Percentiles rank a stretch among this genome's conserved stretches.
These are phyloP conservation scores for Hephaestus fuliginosus DNA, from an alignment of 2,797 vertebrate species.

Conservation along the genomic window DNA sequence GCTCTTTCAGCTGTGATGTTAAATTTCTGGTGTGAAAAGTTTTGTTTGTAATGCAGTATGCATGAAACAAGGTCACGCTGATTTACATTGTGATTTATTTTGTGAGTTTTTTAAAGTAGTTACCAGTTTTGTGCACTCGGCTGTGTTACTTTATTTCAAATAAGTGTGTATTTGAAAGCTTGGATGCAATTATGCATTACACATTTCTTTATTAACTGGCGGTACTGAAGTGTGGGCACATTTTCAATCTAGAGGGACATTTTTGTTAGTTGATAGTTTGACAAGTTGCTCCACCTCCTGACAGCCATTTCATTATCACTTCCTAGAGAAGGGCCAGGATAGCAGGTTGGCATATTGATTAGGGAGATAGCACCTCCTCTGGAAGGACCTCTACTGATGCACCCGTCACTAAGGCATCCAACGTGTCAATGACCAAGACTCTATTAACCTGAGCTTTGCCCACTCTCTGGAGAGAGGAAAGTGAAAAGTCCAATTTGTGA, in stretches of 20 bases:
- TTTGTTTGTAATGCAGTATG: not conserved
- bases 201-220: not conserved
- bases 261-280: not conserved
- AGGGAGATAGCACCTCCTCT: not conserved
- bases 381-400: not conserved
- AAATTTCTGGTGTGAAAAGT: not conserved
- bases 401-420: not conserved
- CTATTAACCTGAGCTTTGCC: not conserved
- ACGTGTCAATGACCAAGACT: not conserved
- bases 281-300: not conserved
- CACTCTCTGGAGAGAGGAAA: not conserved
- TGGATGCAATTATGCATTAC: too few relatives aligned
- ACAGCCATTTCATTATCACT: conserved; percentile 3
- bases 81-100: not conserved
- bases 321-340: not conserved
- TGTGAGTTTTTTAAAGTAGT: not conserved
- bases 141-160: not conserved
- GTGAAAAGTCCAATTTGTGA: not conserved
- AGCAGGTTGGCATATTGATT: not conserved
- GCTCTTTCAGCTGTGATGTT: not conserved
- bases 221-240: not conserved
- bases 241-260: not conserved
- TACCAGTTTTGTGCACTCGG: not conserved
- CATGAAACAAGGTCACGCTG: not conserved
- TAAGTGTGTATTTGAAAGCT: not conserved